A percentile compares a stretch with the other conserved stretches of the same genome.
Conservation (phyloP, 2,113 vertebrate genomes). For the Microcebus lehilahytsara region DNA sequence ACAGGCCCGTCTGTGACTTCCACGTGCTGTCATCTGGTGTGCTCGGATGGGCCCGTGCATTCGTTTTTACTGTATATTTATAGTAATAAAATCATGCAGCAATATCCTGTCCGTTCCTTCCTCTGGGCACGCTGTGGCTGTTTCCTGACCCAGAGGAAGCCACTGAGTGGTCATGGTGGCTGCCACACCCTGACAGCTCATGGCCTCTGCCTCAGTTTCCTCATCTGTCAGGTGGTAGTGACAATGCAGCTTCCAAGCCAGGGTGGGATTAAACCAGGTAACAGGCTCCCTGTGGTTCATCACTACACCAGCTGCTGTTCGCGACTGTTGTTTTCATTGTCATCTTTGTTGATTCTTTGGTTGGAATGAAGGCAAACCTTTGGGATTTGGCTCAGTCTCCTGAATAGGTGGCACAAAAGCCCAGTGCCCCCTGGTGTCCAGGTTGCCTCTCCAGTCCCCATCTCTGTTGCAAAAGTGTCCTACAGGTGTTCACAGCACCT, state of each 20-base stretch:
- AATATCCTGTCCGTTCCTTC: slow-evolving; percentile 10
- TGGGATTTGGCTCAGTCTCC: neutral
- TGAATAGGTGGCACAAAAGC: neutral
- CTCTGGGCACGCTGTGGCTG: neutral
- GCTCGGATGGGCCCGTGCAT: slow-evolving; percentile 33
- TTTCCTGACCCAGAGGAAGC: neutral
- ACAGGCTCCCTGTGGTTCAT: neutral
- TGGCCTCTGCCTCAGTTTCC: neutral
- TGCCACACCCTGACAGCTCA: neutral
- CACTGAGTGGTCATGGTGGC: neutral
- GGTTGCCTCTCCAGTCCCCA: fast-evolving
- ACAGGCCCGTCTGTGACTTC: neutral
- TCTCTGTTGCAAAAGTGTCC: fast-evolving
- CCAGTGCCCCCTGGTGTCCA: neutral
- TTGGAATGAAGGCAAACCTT: neutral
- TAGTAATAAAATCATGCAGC: slow-evolving; percentile 83
- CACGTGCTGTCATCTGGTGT: slow-evolving; percentile 48
- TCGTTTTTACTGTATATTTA: slow-evolving; percentile 81
- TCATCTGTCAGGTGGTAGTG: neutral
- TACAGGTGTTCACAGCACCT: neutral
- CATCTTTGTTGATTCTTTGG: neutral
- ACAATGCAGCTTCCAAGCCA: neutral
- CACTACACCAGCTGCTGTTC: fast-evolving
- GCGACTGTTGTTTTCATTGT: fast-evolving
- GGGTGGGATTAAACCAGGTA: fast-evolving